These are phyloP conservation scores for Sardina pilchardus DNA, from an alignment of 2,113 vertebrate genomes.

Conservation along the genomic window DNA sequence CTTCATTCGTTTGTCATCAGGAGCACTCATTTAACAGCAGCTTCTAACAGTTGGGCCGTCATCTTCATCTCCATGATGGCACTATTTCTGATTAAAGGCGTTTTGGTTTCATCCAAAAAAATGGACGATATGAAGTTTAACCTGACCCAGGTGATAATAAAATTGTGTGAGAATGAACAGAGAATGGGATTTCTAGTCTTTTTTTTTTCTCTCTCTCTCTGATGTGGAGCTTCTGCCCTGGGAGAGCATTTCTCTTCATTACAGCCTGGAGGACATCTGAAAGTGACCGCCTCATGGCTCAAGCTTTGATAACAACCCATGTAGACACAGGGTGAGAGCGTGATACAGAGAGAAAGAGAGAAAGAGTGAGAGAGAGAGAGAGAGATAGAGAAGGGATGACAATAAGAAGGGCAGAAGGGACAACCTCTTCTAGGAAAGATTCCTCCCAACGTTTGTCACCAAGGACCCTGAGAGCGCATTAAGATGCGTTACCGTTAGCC, in stretches of 20 bases:
- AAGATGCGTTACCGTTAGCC: conserved; percentile 22
- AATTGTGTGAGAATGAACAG: not conserved
- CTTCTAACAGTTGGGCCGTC: not conserved
- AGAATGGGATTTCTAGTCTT: not conserved
- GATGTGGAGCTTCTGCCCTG: not conserved
- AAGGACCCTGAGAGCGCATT: conserved; percentile 17
- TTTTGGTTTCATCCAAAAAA: too few species aligned
- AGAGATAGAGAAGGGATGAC: not conserved
- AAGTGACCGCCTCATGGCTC: not conserved
- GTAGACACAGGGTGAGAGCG: not conserved
- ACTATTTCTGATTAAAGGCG: not conserved
- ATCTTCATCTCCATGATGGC: not conserved
- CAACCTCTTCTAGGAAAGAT: not conserved
- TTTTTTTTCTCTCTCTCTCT: not conserved
- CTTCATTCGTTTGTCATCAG: not conserved
- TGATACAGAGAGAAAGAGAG: not conserved
- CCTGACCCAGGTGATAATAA: not conserved
- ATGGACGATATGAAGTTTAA: not conserved
- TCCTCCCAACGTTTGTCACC: not conserved
- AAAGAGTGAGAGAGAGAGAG: conserved; percentile 16
- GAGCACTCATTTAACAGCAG: not conserved
- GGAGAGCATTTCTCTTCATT: not conserved
- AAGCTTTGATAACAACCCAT: not conserved
- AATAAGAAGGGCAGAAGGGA: conserved; percentile 15
- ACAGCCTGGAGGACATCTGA: not conserved